Conservation (phyloP, 2,888 invertebrate species). For the Ennomos quercinarius region DNA sequence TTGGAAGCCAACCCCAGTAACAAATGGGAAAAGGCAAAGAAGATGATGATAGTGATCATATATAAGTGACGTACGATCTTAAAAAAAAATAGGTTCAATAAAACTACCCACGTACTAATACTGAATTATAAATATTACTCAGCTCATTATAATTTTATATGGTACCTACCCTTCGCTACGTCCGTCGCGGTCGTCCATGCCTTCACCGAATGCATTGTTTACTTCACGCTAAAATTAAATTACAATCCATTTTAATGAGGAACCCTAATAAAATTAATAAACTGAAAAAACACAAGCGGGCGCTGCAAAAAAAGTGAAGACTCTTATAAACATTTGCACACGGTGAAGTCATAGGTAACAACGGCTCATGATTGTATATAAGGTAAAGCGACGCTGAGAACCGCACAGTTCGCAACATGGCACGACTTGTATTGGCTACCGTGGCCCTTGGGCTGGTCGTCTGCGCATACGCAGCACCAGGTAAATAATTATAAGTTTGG, state of each 20-base stretch:
- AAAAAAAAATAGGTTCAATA: no score
- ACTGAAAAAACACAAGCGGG: conserved; percentile 46
- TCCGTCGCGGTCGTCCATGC: no score
- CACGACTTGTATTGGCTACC: conserved; percentile 63
- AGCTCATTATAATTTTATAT: no score
- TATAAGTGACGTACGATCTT: no score
- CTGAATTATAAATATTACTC: no score
- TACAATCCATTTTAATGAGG: conserved; percentile 25
- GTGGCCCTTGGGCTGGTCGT: conserved; percentile 68
- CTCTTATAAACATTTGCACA: conserved; percentile 56
- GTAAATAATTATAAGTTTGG: conserved; percentile 31
- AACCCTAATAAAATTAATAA: conserved; percentile 47
- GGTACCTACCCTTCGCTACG: no score
- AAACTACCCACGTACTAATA: no score
- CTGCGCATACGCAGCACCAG: conserved; percentile 67
- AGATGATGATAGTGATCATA: no score
- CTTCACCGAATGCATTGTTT: no score
- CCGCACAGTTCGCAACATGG: conserved; percentile 62
- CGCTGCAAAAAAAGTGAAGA: conserved; percentile 69
- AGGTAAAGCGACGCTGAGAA: conserved; percentile 35
- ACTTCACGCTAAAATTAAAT: no score
- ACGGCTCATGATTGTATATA: conserved; percentile 57
- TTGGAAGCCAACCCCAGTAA: no score
- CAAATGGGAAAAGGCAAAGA: no score
- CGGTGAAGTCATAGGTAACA: conserved; percentile 54